Base-by-base conservation (phyloP, 1,140 invertebrate species). In the Mya arenaria region DNA sequence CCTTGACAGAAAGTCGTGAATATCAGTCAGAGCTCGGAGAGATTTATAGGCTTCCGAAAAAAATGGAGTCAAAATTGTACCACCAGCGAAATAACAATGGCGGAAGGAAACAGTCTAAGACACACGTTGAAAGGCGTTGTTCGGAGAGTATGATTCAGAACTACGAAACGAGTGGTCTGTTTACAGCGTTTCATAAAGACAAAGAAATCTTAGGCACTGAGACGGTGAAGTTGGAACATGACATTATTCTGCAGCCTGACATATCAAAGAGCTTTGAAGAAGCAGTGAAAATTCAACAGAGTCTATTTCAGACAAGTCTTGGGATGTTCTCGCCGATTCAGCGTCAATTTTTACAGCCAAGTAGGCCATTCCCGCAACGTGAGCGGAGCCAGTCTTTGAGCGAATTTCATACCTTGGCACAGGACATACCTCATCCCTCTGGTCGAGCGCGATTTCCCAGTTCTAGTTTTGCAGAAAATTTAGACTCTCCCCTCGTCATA, bases 381-480 rank as follows among this genome's bases (percentile, higher is more conserved):
- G 77, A 80, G 34, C 52, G 77, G n/a, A 80, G 77, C 32, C 77
- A 80, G 66, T 80, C 77, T n/a, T 39, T 80, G 15, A 80, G 77
- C 58, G 77, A 80, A 17, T 80, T 80, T 48, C 77, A 80, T 17
- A 71, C 65, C 10, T 10, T 80, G 5, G 58, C 77, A 41, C 77
- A 41, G 3, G 77, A 80, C 0, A 62, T 80, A 0, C 13, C 58
- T 0, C 28, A 56, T 23, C 63, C 52, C 23, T 25, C 37, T 8
- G 77, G 77, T 19, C 41, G 77, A 17, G 62, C 56, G 6, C 62
- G 77, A 4, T 80, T 69, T 62, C 77, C 77, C 23, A 80, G 77
- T 37, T 80, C 77, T 19, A 80, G 77, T 52, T 80, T 66, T 32
- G 77, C 56, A 2, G 77, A 80, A 58, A 80, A 80, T 37, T 39